Percentiles rank a stretch among this genome's conserved stretches.
Conservation (phyloP, 2,797 vertebrate species). For the Acestrorhynchus altus region DNA sequence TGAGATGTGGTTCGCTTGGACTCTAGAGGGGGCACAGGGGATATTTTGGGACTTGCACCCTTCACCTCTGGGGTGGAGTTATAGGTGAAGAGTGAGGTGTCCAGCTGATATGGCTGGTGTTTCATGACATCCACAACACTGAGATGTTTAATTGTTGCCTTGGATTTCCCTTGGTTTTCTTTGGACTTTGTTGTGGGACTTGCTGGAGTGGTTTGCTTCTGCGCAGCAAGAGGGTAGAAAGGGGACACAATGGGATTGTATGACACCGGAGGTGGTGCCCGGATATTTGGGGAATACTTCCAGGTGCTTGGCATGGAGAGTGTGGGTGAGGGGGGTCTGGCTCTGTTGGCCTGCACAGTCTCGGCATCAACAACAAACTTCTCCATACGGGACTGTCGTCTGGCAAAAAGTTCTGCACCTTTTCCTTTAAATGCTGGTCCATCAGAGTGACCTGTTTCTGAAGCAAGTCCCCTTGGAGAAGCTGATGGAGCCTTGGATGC, state of each 20-base stretch:
- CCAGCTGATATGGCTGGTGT: constrained; percentile 93
- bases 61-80: constrained; percentile 78
- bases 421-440: constrained; percentile 84
- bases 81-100: constrained; percentile 91
- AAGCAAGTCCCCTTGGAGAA: constrained; percentile 66
- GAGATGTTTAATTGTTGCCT: constrained; percentile 82
- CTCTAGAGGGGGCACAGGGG: constrained; percentile 48
- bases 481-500: constrained; percentile 72
- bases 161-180: constrained; percentile 82
- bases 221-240: constrained; percentile 85
- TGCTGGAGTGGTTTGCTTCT: constrained; percentile 80
- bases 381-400: constrained; percentile 94
- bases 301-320: constrained; percentile 90
- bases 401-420: constrained; percentile 92
- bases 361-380: constrained; percentile 91
- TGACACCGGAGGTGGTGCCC: constrained; percentile 90
- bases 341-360: constrained; percentile 84
- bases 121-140: constrained; percentile 95
- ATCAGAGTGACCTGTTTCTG: constrained; percentile 72
- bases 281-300: constrained; percentile 93
- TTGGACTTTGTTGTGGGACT: constrained; percentile 73
- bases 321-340: constrained; percentile 84
- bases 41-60: constrained; percentile 70
- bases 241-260: constrained; percentile 94
- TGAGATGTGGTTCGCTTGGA: constrained; percentile 65